Base-by-base conservation (phyloP, 2,113 vertebrate species). In the Otis tarda region DNA sequence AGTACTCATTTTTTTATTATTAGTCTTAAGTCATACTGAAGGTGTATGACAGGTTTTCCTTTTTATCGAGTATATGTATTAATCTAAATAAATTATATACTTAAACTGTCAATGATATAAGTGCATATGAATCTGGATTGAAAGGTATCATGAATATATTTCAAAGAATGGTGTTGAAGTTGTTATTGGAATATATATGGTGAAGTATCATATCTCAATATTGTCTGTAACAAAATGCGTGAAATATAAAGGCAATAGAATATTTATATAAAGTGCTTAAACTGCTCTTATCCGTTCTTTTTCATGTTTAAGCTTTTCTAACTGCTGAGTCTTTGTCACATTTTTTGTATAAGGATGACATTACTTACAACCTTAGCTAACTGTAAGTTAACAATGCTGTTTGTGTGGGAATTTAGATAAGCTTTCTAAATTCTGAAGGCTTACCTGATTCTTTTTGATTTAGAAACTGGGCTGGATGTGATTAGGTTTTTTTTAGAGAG, bases 231-330 rank as follows among this genome's bases (percentile, higher is more conserved):
- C 12, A 90, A 82, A 81, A 56, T 35, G 35, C 0, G 2, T 91
- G 78, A 83, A 64, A 83, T 60, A 85, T 30, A 47, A 79, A 89
- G 27, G 68, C 4, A 68, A 56, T 24, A 59, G 50, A 84, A 79
- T 86, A 93, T 70, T 92, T 92, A 77, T 74, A 31, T 43, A 57
- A 84, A 89, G 52, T 84, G 53, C n/a, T 83, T 92, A 78, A 94
- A 64, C 43, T 77, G 22, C 20, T 55, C 50, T n/a, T 35, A 63
- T 33, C 2, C 5, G 19, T 65, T 87, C 27, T 83, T 94, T 91
- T 95, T 77, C 13, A 75, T 43, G 7, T 67, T 75, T 81, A 67
- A 59, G 55, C 31, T 81, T 89, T 91, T 85, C 37, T 60, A 74
- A 31, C 33, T 76, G 12, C 49, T 45, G 3, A 39, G 8, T 47